phyloP scores from a whole-genome alignment of 2,113 vertebrate genomes.

The Zingel zingel region DNA sequence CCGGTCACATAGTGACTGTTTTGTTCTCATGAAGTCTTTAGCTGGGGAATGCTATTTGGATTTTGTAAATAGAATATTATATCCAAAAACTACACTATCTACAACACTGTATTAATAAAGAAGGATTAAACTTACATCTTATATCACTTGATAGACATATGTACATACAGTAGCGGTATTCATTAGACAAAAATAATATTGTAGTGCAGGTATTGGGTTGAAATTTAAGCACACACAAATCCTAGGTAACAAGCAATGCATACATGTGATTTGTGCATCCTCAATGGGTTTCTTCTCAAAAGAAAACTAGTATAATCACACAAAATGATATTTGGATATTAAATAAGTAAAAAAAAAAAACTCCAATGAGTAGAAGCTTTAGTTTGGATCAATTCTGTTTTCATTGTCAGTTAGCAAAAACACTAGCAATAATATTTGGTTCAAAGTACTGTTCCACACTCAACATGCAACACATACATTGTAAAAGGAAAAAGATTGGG shows the following conservation, averaged over 20 bases:
- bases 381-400: constrained; percentile 27
- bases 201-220: constrained; percentile 47
- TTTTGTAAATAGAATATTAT: constrained; percentile 45
- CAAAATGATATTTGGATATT: constrained; percentile 26
- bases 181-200: constrained; percentile 23
- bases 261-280: constrained; percentile 67
- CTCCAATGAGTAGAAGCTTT: background rate
- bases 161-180: background rate
- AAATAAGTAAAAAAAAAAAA: background rate
- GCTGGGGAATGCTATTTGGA: constrained; percentile 29
- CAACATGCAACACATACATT: background rate
- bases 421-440: constrained; percentile 57
- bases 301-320: constrained; percentile 26
- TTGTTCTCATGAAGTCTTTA: background rate
- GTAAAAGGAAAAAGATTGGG: background rate
- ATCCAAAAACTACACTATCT: background rate
- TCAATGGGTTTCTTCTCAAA: constrained; percentile 33
- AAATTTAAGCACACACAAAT: constrained; percentile 12
- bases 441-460: constrained; percentile 23
- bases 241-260: constrained; percentile 36
- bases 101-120: constrained; percentile 28
- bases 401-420: constrained; percentile 52
- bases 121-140: constrained; percentile 31
- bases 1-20: background rate
- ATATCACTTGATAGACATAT: constrained; percentile 19